Evolutionary conservation across 2,113 vertebrate species (phyloP), one percentile per base, ranked within the genome.

Genomic region (Salvator merianae): DNA sequence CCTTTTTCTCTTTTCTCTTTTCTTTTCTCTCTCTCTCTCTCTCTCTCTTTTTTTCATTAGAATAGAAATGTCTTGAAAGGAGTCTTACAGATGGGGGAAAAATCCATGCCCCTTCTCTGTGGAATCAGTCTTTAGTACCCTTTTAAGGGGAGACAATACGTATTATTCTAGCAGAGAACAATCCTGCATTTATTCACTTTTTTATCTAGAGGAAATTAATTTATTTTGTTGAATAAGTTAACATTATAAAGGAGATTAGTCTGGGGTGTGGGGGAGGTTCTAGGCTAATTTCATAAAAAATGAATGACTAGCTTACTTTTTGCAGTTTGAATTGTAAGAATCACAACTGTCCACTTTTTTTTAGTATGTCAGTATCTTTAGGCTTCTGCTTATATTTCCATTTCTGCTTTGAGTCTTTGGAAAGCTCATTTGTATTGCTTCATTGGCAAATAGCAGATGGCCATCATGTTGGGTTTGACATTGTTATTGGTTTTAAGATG

Each of bases 341-440:
- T 59, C 55, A 20, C 55, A 59, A 59, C 16, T 4, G 18, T 16
- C 55, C 16, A 13, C 18, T 20, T 59, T 83, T 26, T 0, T 16
- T 28, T 18, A 69, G 0, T 72, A 18, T 40, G 14, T 62, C 1
- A 53, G 1, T 66, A 47, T 36, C 9, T 74, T 79, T 63, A 86
- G 72, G 62, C 28, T 0, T 26, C 2, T 84, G 28, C 7, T 34
- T 71, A 63, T 28, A 47, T 5, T 79, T 79, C 12, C 32, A 62
- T 72, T 76, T 75, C 28, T 3, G 8, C 7, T 66, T 87, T 85
- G 22, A 59, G 14, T 63, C 6, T 26, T 3, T 1, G 81, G 53
- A 83, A 87, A 18, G 38, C 77, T 68, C 55, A 71, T 28, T 82
- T 88, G 86, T 90, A 34, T 73, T 84, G 5, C 0, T 78, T 32